A percentile compares a stretch with the other conserved stretches of the same genome.
phyloP scores from a whole-genome alignment of 1,140 invertebrate genomes.

The Ceratosolen solmsi region DNA sequence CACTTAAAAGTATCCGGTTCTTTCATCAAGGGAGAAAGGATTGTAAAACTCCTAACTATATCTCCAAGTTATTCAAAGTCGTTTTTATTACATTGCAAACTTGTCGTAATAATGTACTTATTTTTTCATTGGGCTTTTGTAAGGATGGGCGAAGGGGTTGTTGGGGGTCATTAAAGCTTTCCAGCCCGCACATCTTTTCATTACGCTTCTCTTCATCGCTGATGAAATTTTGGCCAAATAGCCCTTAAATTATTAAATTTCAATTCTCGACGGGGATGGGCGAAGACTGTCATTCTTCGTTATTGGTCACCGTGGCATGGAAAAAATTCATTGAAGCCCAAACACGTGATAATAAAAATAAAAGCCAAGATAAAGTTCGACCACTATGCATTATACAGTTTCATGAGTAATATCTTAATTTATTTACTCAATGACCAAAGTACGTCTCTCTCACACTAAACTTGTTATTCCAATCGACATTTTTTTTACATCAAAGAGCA shows the following conservation, averaged over 20 bases:
- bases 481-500: too few species aligned
- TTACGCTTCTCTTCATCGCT: slow-evolving; percentile 17
- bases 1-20: not conserved
- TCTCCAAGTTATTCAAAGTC: slow-evolving; percentile 13
- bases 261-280: slow-evolving; percentile 10
- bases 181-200: not conserved
- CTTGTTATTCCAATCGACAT: too few species aligned
- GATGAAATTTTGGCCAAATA: not conserved
- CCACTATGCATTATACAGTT: not conserved
- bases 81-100: slow-evolving; percentile 27
- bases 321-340: slow-evolving; percentile 14
- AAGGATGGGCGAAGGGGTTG: not conserved
- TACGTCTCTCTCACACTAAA: too few species aligned
- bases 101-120: slow-evolving; percentile 6
- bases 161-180: not conserved
- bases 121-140: slow-evolving; percentile 23
- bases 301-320: not conserved
- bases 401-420: not conserved
- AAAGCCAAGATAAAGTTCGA: not conserved
- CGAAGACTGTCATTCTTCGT: not conserved
- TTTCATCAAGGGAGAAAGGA: not conserved
- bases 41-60: not conserved
- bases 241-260: slow-evolving; percentile 35
- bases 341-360: not conserved
- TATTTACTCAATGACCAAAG: too few species aligned